phyloP scores from a whole-genome alignment of 2,797 vertebrate species.

The Leptatherina wallacei region DNA sequence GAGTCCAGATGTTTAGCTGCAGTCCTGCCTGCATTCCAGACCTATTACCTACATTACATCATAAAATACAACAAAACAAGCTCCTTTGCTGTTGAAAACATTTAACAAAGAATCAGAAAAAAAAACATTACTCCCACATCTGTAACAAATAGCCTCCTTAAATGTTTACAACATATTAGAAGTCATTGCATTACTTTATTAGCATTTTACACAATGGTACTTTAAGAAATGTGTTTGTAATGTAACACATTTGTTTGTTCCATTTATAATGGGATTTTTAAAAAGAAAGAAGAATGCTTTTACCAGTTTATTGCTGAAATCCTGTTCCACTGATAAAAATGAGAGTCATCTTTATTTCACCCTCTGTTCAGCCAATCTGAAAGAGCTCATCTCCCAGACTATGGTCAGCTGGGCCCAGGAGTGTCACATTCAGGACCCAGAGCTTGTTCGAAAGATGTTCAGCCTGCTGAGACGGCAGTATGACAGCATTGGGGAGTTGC shows the following conservation, averaged over 20 bases:
- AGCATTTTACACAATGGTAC: neutral
- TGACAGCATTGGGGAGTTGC: constrained; percentile 95
- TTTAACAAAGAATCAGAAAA: too few relatives aligned
- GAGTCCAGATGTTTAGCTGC: neutral
- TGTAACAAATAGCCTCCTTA: neutral
- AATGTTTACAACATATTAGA: neutral
- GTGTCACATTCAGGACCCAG: constrained; percentile 92
- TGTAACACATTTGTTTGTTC: too few relatives aligned
- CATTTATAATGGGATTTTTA: neutral
- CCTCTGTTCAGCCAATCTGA: constrained; percentile 88
- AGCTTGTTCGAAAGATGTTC: constrained; percentile 96
- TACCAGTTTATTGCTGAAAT: neutral
- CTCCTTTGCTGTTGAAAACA: neutral
- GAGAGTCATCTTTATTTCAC: neutral
- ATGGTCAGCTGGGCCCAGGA: constrained; percentile 98
- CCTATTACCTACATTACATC: neutral
- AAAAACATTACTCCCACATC: neutral
- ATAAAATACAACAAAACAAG: neutral
- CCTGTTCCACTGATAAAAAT: neutral
- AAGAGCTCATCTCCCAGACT: constrained; percentile 95
- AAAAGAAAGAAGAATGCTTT: neutral
- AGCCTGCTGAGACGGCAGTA: constrained; percentile 94
- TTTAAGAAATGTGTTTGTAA: too few relatives aligned
- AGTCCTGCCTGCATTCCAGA: neutral
- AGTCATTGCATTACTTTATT: neutral